These are phyloP conservation scores for Progne subis DNA, from an alignment of 2,113 vertebrate species.

Conservation along the genomic window DNA sequence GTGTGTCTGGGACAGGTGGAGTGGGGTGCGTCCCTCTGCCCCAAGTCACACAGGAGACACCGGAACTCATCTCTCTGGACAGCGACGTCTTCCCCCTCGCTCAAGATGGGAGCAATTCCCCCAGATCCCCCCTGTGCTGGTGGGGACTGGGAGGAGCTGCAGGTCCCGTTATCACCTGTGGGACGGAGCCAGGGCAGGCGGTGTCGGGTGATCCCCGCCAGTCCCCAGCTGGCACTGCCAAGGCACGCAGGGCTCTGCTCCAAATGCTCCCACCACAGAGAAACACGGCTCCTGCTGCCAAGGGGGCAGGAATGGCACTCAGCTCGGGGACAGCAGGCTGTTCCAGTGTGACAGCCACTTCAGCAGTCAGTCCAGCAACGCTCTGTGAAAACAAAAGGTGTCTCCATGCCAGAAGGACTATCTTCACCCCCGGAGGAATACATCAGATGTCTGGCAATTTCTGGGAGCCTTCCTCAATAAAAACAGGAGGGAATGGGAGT, in stretches of 20 bases:
- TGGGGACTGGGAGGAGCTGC: not conserved
- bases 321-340: not conserved
- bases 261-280: not conserved
- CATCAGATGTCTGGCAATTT: not conserved
- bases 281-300: slow-evolving; percentile 4
- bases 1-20: accelerated
- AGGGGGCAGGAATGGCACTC: not conserved
- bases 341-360: slow-evolving; percentile 24
- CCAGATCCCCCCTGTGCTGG: not conserved
- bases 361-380: not conserved
- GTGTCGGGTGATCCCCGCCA: slow-evolving; percentile 65
- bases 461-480: not conserved
- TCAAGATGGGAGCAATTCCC: not conserved
- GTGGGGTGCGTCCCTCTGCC: not conserved
- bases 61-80: not conserved
- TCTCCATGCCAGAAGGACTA: not conserved
- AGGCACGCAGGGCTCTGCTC: slow-evolving; percentile 34
- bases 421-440: not conserved
- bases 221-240: slow-evolving; percentile 21
- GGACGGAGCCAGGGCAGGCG: not conserved
- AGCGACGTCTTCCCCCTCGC: not conserved
- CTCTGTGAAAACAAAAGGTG: not conserved
- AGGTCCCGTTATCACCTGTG: not conserved
- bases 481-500: not conserved
- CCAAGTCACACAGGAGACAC: not conserved